Evolutionary conservation across 2,113 vertebrate species (phyloP).

Genomic region (Apistogramma diplotaenia): DNA sequence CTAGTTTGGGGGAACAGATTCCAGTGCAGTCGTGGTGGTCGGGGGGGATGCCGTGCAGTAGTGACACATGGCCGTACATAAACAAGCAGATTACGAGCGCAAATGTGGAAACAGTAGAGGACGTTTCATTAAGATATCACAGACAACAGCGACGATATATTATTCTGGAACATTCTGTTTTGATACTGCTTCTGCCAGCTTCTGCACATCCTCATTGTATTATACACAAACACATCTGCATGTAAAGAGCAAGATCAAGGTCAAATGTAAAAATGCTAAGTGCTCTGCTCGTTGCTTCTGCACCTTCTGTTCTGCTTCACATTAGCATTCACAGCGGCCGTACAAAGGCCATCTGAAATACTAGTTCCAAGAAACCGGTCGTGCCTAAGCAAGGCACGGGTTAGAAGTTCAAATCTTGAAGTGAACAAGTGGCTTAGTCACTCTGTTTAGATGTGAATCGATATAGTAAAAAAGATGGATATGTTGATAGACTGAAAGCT

Average conservation of each 20-base stretch:
- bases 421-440: constrained; percentile 39
- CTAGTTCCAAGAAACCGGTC: neutral
- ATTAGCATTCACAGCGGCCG: constrained; percentile 4
- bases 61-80: constrained; percentile 32
- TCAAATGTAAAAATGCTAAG: constrained; percentile 19
- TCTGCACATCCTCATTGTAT: neutral
- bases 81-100: constrained; percentile 25
- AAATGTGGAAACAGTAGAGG: neutral
- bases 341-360: neutral
- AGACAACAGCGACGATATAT: neutral
- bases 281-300: neutral
- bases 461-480: constrained; percentile 23
- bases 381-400: constrained; percentile 5
- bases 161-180: neutral
- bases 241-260: constrained; percentile 5
- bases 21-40: neutral
- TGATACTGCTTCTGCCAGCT: neutral
- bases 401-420: constrained; percentile 49
- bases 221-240: neutral
- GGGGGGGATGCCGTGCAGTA: constrained; percentile 16
- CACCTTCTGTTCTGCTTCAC: neutral
- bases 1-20: constrained; percentile 13
- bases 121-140: neutral
- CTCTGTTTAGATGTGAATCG: constrained; percentile 27
- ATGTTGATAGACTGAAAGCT: constrained; percentile 54